Evolutionary conservation across 2,797 vertebrate species (phyloP), one percentile per base, ranked within the genome.

Genomic region (Lepidocolaptes lacrymiger): DNA sequence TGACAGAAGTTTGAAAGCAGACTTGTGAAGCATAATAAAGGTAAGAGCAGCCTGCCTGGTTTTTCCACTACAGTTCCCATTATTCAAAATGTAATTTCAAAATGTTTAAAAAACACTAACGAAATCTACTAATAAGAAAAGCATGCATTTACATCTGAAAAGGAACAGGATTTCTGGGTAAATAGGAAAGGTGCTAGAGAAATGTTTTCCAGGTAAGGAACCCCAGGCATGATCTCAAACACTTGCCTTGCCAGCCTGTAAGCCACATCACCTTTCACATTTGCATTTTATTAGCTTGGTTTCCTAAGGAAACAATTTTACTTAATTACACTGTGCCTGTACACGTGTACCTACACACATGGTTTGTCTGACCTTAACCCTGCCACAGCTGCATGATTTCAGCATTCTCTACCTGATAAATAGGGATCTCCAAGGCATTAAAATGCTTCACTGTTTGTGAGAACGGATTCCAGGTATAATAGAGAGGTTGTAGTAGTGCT

Each of bases 291-390:
- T 88, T 90, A 95, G 69, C 69, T 66, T 78, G 32, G 67, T 82
- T 95, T 97, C 85, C 90, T 88, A 90, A 82, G 80, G 90, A 95
- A 97, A 81, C 59, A 46, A 56, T 93, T 94, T 62, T 28, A 82
- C 44, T 79, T 94, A 88, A 90, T 91, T 78, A 76, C 36, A 81
- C 62, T 44, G 55, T 14, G 59, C 34, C 59, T 22, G 36, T 73
- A 75, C 85, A 81, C 21, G 32, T 1, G 19, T 54, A 80, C 44
- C 71, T 63, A 55, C 32, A 59, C 61, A 74, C 56, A 44, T 9
- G 48, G 63, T 62, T 81, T 37, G 32, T 34, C 83, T 84, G 83
- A 91, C 85, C 62, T 81, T 73, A 75, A 88, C 48, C 62, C 49
- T 55, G 24, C 16, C 66, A 34, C 0, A 3, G 75, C 5, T n/a